These are phyloP conservation scores for Hydrolagus colliei DNA, from an alignment of 2,797 vertebrate genomes.

Conservation along the genomic window DNA sequence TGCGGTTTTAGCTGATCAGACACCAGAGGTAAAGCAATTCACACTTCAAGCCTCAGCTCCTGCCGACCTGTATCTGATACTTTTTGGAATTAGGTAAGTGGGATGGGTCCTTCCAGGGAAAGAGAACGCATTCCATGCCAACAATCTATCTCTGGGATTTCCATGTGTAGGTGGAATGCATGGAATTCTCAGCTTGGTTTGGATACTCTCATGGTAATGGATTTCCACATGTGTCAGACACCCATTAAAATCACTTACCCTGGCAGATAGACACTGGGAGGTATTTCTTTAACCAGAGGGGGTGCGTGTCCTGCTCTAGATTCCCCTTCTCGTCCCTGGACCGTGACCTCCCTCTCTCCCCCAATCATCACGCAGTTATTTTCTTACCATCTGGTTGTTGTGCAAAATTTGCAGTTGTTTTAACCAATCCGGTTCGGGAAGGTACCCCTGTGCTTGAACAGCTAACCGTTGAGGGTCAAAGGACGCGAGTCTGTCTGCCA, in stretches of 20 bases:
- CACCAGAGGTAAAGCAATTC: too few species aligned
- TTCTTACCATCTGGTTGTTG: slow-evolving; percentile 55
- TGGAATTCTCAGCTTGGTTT: too few species aligned
- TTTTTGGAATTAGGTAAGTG: too few species aligned
- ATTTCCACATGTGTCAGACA: slow-evolving; percentile 22
- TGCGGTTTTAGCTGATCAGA: too few species aligned
- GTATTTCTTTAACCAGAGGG: not conserved
- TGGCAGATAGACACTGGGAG: too few species aligned
- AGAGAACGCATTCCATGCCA: too few species aligned
- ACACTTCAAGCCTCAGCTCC: too few species aligned
- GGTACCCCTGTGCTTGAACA: slow-evolving; percentile 39
- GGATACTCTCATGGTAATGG: too few species aligned
- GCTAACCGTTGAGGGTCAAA: slow-evolving; percentile 63
- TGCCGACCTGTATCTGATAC: too few species aligned
- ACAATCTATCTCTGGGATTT: too few species aligned
- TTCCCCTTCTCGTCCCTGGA: not conserved
- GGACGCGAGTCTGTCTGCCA: slow-evolving; percentile 72
- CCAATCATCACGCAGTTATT: not conserved
- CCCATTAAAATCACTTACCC: slow-evolving; percentile 37
- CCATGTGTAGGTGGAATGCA: too few species aligned
- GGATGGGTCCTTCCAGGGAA: too few species aligned
- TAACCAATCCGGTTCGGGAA: slow-evolving; percentile 70
- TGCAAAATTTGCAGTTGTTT: slow-evolving; percentile 51
- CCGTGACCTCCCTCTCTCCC: slow-evolving; percentile 34
- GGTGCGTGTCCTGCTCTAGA: slow-evolving; percentile 42